Base-by-base conservation (phyloP, 1,140 invertebrate genomes). In the Metopolophium dirhodum region DNA sequence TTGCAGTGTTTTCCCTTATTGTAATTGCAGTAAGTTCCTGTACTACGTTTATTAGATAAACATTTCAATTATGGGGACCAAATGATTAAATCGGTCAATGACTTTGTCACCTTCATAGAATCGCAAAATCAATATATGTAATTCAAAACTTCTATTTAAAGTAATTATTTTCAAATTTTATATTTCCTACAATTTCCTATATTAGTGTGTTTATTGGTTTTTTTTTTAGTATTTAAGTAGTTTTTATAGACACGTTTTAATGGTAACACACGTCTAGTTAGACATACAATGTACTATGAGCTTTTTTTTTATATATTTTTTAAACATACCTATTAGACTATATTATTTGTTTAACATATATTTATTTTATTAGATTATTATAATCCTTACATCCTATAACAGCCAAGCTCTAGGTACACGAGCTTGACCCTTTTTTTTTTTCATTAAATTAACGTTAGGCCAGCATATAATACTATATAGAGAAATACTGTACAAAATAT, bases 401-500 rank as follows among this genome's bases (percentile, higher is more conserved):
- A 51, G 11, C 26, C 49, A 41, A 89, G 51, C 87, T 87, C 26
- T 35, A 89, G 61, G n/a, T 23, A 54, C 9, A 57, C 9, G 23
- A 54, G 87, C 87, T 89, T 89, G 51, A 37, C 11, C n/a, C 45
- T 37, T 54, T 57, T 87, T 87, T n/a, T 57, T 57, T 57, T 11
- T 89, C 8, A 57, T 89, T 51, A 89, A 14, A 37, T 30, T 54
- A 89, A 54, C n/a, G n/a, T 89, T 89, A 89, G n/a, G 49, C 51
- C 20, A 89, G 35, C 87, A 11, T 37, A 57, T 89, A 37, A 57
- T 89, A 37, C 8, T 2, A 68, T 89, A 26, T 88, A 89, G 87
- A 54, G n/a, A 89, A 57, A 35, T 89, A 89, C 26, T 89, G 87
- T 89, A 89, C 7, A 89, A 89, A 89, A 22, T 26, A 23, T 54